Base-by-base conservation (phyloP, 2,888 invertebrate genomes). In the Tinea pellionella region DNA sequence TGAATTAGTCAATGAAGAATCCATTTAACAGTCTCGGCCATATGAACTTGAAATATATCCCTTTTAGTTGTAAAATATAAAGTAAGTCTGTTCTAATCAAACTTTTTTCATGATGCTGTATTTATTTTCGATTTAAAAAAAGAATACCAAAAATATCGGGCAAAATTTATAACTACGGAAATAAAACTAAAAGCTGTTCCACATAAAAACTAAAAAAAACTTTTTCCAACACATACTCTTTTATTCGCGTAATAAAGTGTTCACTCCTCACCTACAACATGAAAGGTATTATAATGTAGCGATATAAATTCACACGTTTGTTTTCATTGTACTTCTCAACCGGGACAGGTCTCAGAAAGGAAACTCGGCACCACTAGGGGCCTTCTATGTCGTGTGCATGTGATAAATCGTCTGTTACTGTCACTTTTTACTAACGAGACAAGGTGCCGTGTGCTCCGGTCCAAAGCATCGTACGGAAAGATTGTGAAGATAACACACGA, bases 371-470 rank as follows among this genome's bases (percentile, higher is more conserved):
- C 68, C 69, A 68, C 64, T 72, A 70, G 11, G 47, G 68, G 67
- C 68, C 68, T 68, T 67, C 64, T 69, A 70, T 72, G 80, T 81
- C 81, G 75, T 69, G 71, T 75, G 75, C 81, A 78, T 73, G 83
- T 85, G 81, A 85, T 85, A 82, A 84, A 86, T 86, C 77, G 80
- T 74, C 70, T 70, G 68, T 68, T 67, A 73, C 72, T 80, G 75
- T 83, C 78, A 83, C 77, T 80, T 81, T 80, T 82, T 79, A 74
- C 82, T 86, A 86, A 86, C 86, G 78, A 85, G 86, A 85, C 85
- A 80, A 80, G 78, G 76, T 81, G 84, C 80, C 80, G 73, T 71
- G 32, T 32, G 66, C n/a, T 51, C 66, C 72, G 6, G 70, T 72
- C 74, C 72, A 74, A 79, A 79, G 75, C 74, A 77, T 77, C 51